These are phyloP conservation scores for Machimus rusticus DNA, from an alignment of 2,888 invertebrate species.

Conservation along the genomic window DNA sequence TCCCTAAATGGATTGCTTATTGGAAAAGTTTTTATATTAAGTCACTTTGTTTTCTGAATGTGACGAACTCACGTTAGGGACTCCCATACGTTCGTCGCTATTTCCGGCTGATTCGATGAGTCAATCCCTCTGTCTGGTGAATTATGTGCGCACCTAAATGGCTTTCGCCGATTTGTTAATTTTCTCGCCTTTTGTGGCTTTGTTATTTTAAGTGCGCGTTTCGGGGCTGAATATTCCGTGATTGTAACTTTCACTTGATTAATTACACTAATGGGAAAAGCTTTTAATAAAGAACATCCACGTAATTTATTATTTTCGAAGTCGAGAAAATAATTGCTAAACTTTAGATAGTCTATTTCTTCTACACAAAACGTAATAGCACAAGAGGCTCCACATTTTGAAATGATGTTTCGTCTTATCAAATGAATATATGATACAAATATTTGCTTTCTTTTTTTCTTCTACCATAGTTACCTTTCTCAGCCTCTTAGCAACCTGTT, in stretches of 20 bases:
- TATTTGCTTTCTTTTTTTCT: too few relatives aligned
- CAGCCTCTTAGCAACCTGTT: too few relatives aligned
- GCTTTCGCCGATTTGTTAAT: not conserved
- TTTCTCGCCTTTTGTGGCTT: not conserved
- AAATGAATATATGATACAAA: too few relatives aligned
- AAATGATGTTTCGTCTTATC: too few relatives aligned
- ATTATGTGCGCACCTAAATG: not conserved
- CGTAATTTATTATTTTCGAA: not conserved
- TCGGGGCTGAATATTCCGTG: not conserved
- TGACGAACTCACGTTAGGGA: constrained; percentile 31
- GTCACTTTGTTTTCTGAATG: constrained; percentile 41
- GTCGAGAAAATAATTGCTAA: not conserved
- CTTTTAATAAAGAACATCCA: not conserved
- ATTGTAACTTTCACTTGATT: not conserved
- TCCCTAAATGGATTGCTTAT: constrained; percentile 42
- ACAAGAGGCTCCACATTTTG: too few relatives aligned
- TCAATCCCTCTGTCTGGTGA: not conserved
- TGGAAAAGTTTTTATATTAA: constrained; percentile 47
- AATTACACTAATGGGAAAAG: not conserved
- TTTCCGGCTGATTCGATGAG: not conserved
- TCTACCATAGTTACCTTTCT: too few relatives aligned
- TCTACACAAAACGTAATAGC: not conserved
- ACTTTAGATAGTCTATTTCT: not conserved
- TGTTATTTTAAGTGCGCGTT: not conserved
- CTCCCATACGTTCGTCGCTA: not conserved